phyloP scores from a whole-genome alignment of 53 echinoderm and acorn worm genomes.

The Astropecten irregularis region DNA sequence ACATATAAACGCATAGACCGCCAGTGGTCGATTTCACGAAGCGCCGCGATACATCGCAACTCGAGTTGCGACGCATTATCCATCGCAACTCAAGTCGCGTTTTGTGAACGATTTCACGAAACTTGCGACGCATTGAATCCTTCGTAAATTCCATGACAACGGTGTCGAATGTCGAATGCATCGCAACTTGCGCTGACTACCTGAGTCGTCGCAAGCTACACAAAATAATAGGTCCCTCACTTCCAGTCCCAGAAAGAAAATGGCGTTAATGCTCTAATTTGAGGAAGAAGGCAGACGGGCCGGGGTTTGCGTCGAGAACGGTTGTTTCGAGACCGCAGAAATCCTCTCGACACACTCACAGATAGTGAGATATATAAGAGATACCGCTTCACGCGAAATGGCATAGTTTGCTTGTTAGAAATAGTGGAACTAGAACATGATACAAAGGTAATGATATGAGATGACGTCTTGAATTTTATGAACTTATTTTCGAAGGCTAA shows the following conservation, averaged over 20 bases:
- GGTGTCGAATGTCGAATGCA: background rate
- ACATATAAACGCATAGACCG: too few species aligned
- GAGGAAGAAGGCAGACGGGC: background rate
- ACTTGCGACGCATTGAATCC: slow-evolving; percentile 10
- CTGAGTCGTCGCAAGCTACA: background rate
- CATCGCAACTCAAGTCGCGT: background rate
- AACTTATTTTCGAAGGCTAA: too few species aligned
- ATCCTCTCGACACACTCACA: slow-evolving; percentile 12
- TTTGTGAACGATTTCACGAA: slow-evolving; percentile 13
- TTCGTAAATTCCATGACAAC: background rate
- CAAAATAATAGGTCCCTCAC: background rate
- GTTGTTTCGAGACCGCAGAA: slow-evolving; percentile 3
- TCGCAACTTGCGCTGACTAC: slow-evolving; percentile 1
- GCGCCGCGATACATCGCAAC: background rate
- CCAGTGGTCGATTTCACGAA: slow-evolving; percentile 9
- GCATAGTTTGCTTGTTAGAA: background rate
- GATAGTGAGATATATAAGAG: background rate
- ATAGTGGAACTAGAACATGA: background rate
- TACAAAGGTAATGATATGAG: too few species aligned
- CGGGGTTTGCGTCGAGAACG: background rate
- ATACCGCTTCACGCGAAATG: slow-evolving; percentile 1
- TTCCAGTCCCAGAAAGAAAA: background rate
- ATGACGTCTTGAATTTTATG: too few species aligned
- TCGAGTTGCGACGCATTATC: background rate
- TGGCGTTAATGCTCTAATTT: slow-evolving; percentile 8